Base-by-base conservation (phyloP, 2,888 invertebrate genomes). In the Glaucopsyche alexis region DNA sequence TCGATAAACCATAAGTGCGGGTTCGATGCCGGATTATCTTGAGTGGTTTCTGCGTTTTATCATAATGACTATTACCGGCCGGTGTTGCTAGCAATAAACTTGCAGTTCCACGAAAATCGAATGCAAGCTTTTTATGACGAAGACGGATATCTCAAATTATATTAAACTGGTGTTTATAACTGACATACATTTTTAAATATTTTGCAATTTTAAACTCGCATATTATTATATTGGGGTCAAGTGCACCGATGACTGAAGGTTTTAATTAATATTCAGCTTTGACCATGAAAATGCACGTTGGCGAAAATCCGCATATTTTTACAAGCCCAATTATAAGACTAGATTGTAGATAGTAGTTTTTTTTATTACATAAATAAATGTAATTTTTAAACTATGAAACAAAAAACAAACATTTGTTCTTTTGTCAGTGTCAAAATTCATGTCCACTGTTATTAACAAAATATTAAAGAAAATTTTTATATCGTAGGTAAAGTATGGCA, bases 21-120 rank as follows among this genome's bases (percentile, higher is more conserved):
- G 77, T 75, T 75, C 72, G 76, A 75, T 49, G 72, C 76, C 73
- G 52, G 45, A 70, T 76, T 78, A 78, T 78, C 77, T 75, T 66
- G 72, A 75, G 75, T 75, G 73, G 74, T 75, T 73, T 69, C 76
- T 77, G 77, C 70, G 52, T 71, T 76, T 79, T 79, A 79, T 78
- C 79, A 75, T 77, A 73, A 78, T 72, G 73, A 72, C 70, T 72
- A 60, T 72, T 72, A 72, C 72, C 72, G 67, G 67, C 40, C 69
- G 49, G 69, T 69, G 69, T 69, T 69, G 69, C 69, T 69, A 69
- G 29, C 29, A 13, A 47, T 69, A 69, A 69, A 69, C 19, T 49
- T 7, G 49, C 19, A 69, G 14, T 49, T 49, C 69, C 29, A 47
- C 47, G 14, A 69, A 69, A 47, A 49, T 69, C 69, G 29, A 60